Evolutionary conservation across 1,140 invertebrate species (phyloP).

Genomic region (silkworm (Bombyx mori)): DNA sequence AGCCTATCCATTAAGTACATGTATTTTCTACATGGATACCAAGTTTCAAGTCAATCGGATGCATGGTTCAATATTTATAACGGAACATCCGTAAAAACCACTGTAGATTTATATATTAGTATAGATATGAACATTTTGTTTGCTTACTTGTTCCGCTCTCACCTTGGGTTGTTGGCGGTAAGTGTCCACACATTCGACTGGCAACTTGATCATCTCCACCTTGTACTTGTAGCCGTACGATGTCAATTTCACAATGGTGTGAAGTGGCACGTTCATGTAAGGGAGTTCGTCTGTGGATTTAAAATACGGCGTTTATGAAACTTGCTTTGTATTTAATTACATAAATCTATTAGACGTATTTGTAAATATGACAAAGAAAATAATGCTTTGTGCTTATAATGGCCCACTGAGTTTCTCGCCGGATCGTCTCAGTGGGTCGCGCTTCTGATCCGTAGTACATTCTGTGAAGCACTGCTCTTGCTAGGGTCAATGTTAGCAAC

Average conservation of each 20-base stretch:
- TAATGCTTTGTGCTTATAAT: not conserved
- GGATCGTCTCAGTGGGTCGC: too few species aligned
- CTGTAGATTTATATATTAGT: too few species aligned
- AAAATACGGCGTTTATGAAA: not conserved
- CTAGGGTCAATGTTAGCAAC: too few species aligned
- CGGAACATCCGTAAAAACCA: too few species aligned
- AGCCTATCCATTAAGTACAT: too few species aligned
- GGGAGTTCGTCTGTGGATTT: slow-evolving; percentile 82
- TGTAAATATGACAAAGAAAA: too few species aligned
- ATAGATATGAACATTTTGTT: too few species aligned
- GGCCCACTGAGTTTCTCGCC: not conserved
- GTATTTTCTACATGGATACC: too few species aligned
- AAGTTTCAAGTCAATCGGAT: too few species aligned
- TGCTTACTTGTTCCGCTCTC: slow-evolving; percentile 9
- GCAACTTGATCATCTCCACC: slow-evolving; percentile 84
- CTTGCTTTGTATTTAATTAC: not conserved
- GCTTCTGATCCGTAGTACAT: too few species aligned
- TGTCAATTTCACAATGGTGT: slow-evolving; percentile 90
- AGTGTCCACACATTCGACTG: slow-evolving; percentile 90
- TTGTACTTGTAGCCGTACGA: slow-evolving; percentile 88
- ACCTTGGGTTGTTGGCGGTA: slow-evolving; percentile 79
- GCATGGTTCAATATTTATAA: too few species aligned
- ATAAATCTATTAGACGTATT: not conserved
- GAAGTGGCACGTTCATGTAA: slow-evolving; percentile 92
- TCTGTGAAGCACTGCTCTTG: too few species aligned